Percentiles rank a stretch among this genome's conserved stretches.
Evolutionary conservation across 1,140 invertebrate species (phyloP).

Genomic region (Danaus melanippus): DNA sequence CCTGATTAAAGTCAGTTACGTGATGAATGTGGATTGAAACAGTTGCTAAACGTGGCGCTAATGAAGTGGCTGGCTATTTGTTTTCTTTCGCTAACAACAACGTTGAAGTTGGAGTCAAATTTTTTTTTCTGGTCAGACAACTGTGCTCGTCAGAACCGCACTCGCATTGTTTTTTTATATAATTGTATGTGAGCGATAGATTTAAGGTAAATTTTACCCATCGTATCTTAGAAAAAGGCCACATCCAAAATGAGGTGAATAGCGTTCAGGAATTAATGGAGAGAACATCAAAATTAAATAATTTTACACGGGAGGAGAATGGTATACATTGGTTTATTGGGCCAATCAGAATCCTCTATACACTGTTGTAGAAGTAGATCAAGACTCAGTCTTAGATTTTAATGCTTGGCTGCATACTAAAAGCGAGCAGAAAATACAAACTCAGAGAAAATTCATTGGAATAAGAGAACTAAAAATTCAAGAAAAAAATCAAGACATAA

Average conservation of each 20-base stretch:
- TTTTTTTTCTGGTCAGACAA: no score
- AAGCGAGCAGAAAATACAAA: no score
- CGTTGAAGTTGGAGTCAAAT: no score
- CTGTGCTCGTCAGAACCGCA: conserved; percentile 9
- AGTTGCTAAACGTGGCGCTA: no score
- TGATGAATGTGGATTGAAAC: no score
- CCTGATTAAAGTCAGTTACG: no score
- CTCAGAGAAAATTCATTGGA: not conserved
- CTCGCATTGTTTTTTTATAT: conserved; percentile 11
- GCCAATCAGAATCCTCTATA: conserved; percentile 11
- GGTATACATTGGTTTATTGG: conserved; percentile 14
- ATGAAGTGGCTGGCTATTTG: no score
- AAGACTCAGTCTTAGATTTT: conserved; percentile 17
- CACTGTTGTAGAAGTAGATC: conserved; percentile 13
- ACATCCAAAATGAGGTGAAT: conserved; percentile 9
- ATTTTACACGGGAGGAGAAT: conserved; percentile 15
- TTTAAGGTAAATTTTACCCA: conserved; percentile 8
- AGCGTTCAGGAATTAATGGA: conserved; percentile 13
- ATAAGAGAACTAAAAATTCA: no score
- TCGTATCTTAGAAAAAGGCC: conserved; percentile 10
- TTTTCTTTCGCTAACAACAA: no score
- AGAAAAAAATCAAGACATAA: no score
- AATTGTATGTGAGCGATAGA: conserved; percentile 14
- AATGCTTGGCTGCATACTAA: conserved; percentile 13
- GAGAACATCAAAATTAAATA: conserved; percentile 9